Conservation (phyloP, 2,113 vertebrate genomes). For the Sminthopsis crassicaudata region DNA sequence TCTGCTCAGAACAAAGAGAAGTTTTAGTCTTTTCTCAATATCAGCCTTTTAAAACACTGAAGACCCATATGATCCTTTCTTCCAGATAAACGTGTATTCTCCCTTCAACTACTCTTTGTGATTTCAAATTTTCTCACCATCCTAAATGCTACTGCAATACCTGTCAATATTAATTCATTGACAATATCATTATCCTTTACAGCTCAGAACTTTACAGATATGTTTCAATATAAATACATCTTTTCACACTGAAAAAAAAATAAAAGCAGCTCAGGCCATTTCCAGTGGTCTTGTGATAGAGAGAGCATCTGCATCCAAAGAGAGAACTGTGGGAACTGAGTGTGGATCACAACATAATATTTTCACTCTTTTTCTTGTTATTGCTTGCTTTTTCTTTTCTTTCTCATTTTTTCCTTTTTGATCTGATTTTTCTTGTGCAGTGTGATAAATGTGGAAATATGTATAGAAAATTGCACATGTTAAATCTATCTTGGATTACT, state of each 20-base stretch:
- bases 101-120: background rate
- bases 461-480: too few species aligned
- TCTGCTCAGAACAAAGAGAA: background rate
- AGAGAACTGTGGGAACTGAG: too few species aligned
- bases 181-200: background rate
- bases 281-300: too few species aligned
- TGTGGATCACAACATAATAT: too few species aligned
- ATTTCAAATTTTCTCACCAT: background rate
- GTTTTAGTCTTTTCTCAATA: background rate
- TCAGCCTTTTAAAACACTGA: background rate
- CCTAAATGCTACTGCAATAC: background rate
- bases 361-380: too few species aligned
- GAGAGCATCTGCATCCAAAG: too few species aligned
- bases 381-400: too few species aligned
- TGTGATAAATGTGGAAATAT: too few species aligned
- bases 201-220: background rate
- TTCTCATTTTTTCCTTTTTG: too few species aligned
- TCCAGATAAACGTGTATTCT: background rate
- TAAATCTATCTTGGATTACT: too few species aligned
- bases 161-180: background rate
- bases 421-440: too few species aligned
- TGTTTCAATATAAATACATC: background rate
- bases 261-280: too few species aligned
- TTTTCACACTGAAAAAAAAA: background rate
- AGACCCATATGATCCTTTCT: background rate